Conservation (phyloP, 2,888 invertebrate species). For the Callyntrura guangdongensis region DNA sequence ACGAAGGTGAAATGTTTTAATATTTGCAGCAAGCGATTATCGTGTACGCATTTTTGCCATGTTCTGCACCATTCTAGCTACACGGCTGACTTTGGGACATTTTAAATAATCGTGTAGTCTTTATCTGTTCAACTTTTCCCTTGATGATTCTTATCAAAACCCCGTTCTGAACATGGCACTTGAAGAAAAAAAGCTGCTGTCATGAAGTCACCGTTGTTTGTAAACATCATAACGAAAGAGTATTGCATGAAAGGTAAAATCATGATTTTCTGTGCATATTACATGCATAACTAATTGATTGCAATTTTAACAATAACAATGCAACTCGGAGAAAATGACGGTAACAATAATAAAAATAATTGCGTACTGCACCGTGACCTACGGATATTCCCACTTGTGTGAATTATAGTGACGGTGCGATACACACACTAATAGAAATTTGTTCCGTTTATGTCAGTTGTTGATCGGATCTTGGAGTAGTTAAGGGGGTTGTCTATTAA, state of each 20-base stretch:
- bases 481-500: neutral
- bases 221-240: neutral
- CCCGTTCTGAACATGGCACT: neutral
- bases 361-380: conserved; percentile 59
- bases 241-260: conserved; percentile 2
- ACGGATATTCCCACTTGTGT: conserved; percentile 64
- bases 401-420: neutral
- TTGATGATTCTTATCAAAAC: conserved; percentile 28
- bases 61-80: neutral
- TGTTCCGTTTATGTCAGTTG: conserved; percentile 15
- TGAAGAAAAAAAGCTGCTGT: conserved; percentile 24
- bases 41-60: neutral
- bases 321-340: neutral
- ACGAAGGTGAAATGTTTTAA: conserved; percentile 64
- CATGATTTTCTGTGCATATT: neutral
- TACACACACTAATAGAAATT: too few species aligned
- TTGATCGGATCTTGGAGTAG: neutral
- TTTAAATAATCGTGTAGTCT: conserved; percentile 36
- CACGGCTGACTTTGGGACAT: neutral
- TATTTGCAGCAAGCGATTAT: neutral
- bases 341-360: conserved; percentile 7
- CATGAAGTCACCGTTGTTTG: neutral
- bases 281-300: conserved; percentile 1
- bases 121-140: neutral
- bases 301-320: conserved; percentile 4